A percentile compares a stretch with the other conserved stretches of the same genome.
Conservation (phyloP, 2,113 vertebrate genomes). For the Alosa alosa region DNA sequence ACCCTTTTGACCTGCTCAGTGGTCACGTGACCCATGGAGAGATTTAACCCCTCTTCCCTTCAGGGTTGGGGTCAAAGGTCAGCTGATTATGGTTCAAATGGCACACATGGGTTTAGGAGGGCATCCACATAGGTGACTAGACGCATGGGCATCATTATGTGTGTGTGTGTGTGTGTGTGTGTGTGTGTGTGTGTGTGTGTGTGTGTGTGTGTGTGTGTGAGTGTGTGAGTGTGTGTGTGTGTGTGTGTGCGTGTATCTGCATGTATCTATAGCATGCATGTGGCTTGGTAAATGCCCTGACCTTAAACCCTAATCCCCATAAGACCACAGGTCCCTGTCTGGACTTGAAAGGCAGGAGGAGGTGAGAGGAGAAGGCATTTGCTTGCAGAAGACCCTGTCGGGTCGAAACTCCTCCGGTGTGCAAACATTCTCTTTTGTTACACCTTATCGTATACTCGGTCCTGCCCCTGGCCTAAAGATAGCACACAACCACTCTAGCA, state of each 20-base stretch:
- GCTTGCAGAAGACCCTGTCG: too few relatives aligned
- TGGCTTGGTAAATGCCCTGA: background rate
- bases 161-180: background rate
- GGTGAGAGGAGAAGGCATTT: too few relatives aligned
- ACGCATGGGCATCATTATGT: background rate
- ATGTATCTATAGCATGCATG: background rate
- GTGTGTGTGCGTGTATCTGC: background rate
- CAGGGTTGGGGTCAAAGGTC: slow-evolving; percentile 17
- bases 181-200: background rate
- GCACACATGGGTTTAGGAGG: background rate
- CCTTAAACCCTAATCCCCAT: background rate
- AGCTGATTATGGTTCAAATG: slow-evolving; percentile 5
- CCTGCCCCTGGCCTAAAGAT: too few relatives aligned
- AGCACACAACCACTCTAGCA: too few relatives aligned
- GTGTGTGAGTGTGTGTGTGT: background rate
- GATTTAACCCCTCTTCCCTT: slow-evolving; percentile 22
- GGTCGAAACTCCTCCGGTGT: too few relatives aligned
- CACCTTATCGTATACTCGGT: too few relatives aligned
- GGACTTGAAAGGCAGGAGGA: background rate
- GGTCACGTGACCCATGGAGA: slow-evolving; percentile 19
- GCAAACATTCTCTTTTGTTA: too few relatives aligned
- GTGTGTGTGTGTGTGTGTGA: background rate
- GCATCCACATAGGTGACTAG: background rate
- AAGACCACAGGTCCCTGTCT: background rate
- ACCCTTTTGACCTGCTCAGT: slow-evolving; percentile 15